These are phyloP conservation scores for Carduelis carduelis DNA, from an alignment of 2,797 vertebrate species.

Conservation along the genomic window DNA sequence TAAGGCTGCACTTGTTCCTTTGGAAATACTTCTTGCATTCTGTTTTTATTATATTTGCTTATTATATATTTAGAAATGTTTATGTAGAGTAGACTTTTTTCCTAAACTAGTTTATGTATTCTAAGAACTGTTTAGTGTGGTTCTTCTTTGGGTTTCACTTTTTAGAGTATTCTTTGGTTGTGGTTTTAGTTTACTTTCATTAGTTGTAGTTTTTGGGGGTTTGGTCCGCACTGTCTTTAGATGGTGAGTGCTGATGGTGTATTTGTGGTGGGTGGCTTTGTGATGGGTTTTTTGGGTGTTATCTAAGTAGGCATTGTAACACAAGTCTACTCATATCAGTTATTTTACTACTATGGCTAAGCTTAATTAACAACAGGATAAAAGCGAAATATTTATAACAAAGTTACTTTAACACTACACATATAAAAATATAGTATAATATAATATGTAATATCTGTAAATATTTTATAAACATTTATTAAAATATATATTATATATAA, in stretches of 20 bases:
- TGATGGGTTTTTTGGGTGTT: neutral
- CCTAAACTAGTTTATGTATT: neutral
- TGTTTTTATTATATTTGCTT: neutral
- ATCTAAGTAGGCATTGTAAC: neutral
- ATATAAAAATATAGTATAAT: too few species aligned
- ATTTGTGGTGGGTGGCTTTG: neutral
- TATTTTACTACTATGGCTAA: neutral
- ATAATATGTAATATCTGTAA: too few species aligned
- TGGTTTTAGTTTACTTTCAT: neutral
- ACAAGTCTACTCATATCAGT: neutral
- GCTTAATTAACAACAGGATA: neutral
- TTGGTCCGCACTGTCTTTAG: neutral
- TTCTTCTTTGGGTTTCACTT: neutral
- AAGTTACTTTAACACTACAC: too few species aligned
- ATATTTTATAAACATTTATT: too few species aligned
- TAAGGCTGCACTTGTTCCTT: neutral
- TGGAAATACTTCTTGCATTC: neutral
- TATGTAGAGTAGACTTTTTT: neutral
- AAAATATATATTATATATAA: too few species aligned
- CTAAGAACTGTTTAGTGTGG: neutral
- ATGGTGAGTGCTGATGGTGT: neutral
- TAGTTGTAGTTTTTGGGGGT: neutral
- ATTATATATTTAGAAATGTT: neutral
- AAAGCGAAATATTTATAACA: accelerated
- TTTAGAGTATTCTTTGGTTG: neutral